These are phyloP conservation scores for Drosophila differens DNA, from an alignment of 2,888 invertebrate genomes.

Conservation along the genomic window DNA sequence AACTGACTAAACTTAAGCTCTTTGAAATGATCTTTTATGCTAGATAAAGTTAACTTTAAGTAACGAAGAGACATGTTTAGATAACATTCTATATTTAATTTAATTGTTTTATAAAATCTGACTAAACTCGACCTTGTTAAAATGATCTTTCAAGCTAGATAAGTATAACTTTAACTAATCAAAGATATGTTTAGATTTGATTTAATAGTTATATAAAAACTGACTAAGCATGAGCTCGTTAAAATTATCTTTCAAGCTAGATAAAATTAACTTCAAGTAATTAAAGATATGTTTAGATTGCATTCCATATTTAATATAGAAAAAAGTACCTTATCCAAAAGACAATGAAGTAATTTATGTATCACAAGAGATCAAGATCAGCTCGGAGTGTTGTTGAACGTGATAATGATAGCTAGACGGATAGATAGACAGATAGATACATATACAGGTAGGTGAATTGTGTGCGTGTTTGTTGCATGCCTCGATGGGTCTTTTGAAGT, in stretches of 20 bases:
- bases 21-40: background rate
- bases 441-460: constrained; percentile 16
- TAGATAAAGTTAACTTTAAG: background rate
- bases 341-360: background rate
- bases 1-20: too few species aligned
- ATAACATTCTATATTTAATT: background rate
- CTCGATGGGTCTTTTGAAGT: constrained; percentile 51
- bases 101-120: background rate
- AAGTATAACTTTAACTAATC: background rate
- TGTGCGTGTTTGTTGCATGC: constrained; percentile 9
- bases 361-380: constrained; percentile 6
- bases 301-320: background rate
- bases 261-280: background rate
- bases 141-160: background rate
- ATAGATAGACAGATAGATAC: constrained; percentile 18
- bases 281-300: background rate
- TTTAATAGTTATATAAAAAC: background rate
- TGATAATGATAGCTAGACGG: constrained; percentile 49
- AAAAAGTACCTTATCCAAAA: background rate
- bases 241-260: background rate
- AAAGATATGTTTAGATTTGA: background rate
- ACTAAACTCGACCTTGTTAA: background rate
- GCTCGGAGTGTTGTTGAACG: constrained; percentile 25
- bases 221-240: background rate
- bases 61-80: background rate